Conservation (phyloP, 2,888 invertebrate genomes). For the Nycteola revayana region DNA sequence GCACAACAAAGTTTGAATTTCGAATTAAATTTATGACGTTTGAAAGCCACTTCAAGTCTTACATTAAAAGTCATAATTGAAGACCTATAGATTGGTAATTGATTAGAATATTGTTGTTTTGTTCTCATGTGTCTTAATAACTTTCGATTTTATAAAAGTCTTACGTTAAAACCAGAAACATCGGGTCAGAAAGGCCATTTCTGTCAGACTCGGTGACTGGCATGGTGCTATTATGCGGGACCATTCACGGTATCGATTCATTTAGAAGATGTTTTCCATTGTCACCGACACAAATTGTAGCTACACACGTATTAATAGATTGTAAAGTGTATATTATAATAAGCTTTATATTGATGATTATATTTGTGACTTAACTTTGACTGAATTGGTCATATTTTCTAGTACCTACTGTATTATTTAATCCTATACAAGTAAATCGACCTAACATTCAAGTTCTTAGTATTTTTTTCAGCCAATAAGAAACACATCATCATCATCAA, state of each 20-base stretch:
- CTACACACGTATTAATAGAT: too few relatives aligned
- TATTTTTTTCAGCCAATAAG: too few relatives aligned
- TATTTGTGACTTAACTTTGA: too few relatives aligned
- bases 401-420: too few relatives aligned
- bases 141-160: constrained; percentile 31
- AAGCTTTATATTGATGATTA: too few relatives aligned
- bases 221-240: constrained; percentile 17
- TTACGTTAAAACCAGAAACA: constrained; percentile 7
- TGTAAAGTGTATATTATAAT: too few relatives aligned
- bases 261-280: constrained; percentile 23
- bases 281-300: constrained; percentile 24
- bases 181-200: constrained; percentile 7
- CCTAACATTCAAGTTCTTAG: too few relatives aligned
- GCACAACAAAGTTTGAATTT: constrained; percentile 29
- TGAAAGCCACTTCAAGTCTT: constrained; percentile 9
- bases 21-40: constrained; percentile 15
- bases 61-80: neutral
- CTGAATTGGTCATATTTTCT: too few relatives aligned
- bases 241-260: constrained; percentile 23
- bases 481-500: too few relatives aligned
- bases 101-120: neutral
- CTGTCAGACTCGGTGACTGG: constrained; percentile 5
- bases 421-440: too few relatives aligned
- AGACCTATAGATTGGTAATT: constrained; percentile 7
- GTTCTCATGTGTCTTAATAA: constrained; percentile 4